Base-by-base conservation (phyloP, 2,113 vertebrate genomes). In the Pelecanoides urinatrix region DNA sequence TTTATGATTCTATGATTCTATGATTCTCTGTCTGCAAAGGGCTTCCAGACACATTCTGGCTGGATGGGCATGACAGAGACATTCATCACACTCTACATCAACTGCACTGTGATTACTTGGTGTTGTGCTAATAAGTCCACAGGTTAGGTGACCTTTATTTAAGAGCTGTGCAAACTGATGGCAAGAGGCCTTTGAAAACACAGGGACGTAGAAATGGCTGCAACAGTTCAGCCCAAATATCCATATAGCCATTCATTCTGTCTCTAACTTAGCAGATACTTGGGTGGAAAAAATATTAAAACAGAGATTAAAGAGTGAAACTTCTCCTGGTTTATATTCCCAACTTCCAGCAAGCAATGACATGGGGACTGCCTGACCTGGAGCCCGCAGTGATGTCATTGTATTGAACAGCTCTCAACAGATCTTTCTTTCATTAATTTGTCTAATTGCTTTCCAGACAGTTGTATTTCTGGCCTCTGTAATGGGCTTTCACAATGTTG, bases 361-460 rank as follows among this genome's bases (percentile, higher is more conserved):
- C 89, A 89, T 25, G 14, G 47, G 38, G 45, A 76, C 85, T 83
- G 91, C 13, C 75, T 91, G 88, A 67, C 56, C 74, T 53, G 81
- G 73, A 95, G 90, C 84, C 89, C 88, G 70, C 32, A 45, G 70
- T 96, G 89, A 85, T 82, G 66, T 75, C 90, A 75, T 56, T 40
- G 53, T 29, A 82, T 65, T 82, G 92, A 96, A 12, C 49, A 93
- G 84, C 87, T 91, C 87, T 96, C 84, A 90, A 94, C 49, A 95
- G 70, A 78, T 90, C 87, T 95, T 94, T 77, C 84, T 96, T 96
- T 95, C 93, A 85, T 96, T 96, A 94, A 93, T 96, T 97, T 93
- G 81, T 65, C 91, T 96, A 97, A 96, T 95, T 96, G 96, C 93
- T 91, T 96, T 91, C 49, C 93, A 95, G 93, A 76, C 66, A 79